Evolutionary conservation across 2,113 vertebrate species (phyloP), one percentile per base, ranked within the genome.

Genomic region (Pedionomus torquatus): DNA sequence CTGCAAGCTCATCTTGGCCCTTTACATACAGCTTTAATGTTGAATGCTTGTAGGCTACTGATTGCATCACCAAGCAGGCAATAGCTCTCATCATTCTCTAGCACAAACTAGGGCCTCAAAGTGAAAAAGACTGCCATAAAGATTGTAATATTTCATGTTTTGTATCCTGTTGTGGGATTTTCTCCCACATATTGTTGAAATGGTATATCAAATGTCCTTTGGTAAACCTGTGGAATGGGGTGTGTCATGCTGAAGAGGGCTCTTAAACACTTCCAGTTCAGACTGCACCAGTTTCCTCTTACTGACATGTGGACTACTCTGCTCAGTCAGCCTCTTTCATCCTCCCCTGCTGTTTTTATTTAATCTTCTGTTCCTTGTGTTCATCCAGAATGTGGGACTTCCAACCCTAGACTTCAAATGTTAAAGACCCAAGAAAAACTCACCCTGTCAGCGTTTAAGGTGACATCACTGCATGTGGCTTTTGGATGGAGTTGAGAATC

Each of bases 391-490:
- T 48, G 11, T 20, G 60, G 55, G 60, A 58, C 86, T 87, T 94
- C 64, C 55, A 89, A 70, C 9, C 39, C 37, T 87, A n/a, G n/a
- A 43, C 51, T 93, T 94, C 80, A 94, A 87, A 84, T 84, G 18
- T 63, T 24, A 91, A 91, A 91, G 60, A 84, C 86, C 15, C 66
- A 89, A 85, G 70, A 76, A 93, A 94, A 94, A 37, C 39, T 80
- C 54, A 49, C 20, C 17, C 80, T 92, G 83, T 82, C 77, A 91
- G 25, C 79, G 33, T 75, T 92, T 86, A 91, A 89, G 94, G 87
- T 95, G 91, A 95, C 87, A 89, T 94, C 89, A 95, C 48, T 55
- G n/a, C 39, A 2, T 95, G 77, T 71, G 89, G 95, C 46, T 96
- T 96, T 89, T 91, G 80, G 86, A 92, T 4, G 28, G 72, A 74